Percentiles rank a stretch among this genome's conserved stretches.
Conservation (phyloP, 2,888 invertebrate species). For the Proisotoma minuta region DNA sequence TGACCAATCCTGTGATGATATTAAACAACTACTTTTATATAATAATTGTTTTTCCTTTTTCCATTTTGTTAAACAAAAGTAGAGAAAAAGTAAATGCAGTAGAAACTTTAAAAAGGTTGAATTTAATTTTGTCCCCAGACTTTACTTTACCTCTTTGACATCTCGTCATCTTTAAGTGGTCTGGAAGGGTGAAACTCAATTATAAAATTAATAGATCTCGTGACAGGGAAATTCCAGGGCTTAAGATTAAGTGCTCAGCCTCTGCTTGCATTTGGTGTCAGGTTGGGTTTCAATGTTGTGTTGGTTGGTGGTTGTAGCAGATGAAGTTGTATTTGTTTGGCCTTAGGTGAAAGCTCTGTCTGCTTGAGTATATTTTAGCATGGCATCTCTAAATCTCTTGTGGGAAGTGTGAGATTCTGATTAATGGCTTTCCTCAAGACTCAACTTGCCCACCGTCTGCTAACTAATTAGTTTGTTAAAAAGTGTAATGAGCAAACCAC, state of each 20-base stretch:
- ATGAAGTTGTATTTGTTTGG: not conserved
- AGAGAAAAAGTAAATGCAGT: no score
- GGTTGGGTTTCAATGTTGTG: no score
- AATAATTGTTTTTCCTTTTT: no score
- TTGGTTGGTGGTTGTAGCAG: not conserved
- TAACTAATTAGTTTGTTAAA: constrained; percentile 15
- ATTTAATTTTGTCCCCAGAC: no score
- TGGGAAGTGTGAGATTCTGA: constrained; percentile 3
- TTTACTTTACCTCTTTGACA: no score
- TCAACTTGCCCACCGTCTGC: not conserved
- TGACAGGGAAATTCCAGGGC: not conserved
- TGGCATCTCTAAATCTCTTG: not conserved
- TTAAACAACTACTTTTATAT: no score
- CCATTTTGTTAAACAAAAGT: no score
- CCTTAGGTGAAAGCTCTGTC: not conserved
- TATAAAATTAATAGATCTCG: not conserved
- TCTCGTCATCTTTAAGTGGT: not conserved
- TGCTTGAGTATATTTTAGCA: not conserved
- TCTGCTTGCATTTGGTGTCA: not conserved
- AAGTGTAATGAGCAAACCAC: constrained; percentile 7
- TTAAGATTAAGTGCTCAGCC: not conserved
- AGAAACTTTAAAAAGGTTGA: no score
- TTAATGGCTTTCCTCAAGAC: constrained; percentile 5
- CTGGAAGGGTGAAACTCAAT: not conserved
- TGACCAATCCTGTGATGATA: no score